phyloP scores from a whole-genome alignment of 2,888 invertebrate genomes.

The Alsophila aescularia region DNA sequence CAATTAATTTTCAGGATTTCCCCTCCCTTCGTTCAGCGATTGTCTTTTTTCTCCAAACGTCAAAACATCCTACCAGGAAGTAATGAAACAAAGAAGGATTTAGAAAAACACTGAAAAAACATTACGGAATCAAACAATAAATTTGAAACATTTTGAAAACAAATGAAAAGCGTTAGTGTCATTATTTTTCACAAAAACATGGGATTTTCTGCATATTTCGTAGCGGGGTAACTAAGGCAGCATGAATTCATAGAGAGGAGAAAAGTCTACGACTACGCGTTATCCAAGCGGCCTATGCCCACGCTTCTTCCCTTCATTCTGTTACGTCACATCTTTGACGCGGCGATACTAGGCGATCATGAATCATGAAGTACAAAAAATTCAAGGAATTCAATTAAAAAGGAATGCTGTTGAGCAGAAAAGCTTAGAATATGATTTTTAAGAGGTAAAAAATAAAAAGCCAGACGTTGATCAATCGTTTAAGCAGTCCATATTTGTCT shows the following conservation, averaged over 20 bases:
- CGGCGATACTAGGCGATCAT: conserved; percentile 53
- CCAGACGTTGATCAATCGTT: no score
- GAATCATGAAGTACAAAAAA: conserved; percentile 13
- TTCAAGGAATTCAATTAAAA: not conserved
- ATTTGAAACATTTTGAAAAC: conserved; percentile 23
- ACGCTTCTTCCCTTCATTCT: conserved; percentile 21
- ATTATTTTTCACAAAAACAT: conserved; percentile 68
- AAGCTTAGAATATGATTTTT: not conserved
- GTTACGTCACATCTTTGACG: conserved; percentile 55
- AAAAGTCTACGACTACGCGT: conserved; percentile 8
- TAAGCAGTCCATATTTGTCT: no score
- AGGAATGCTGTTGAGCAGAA: not conserved
- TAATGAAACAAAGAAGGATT: conserved; percentile 32
- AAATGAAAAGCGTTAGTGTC: conserved; percentile 35
- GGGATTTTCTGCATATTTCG: conserved; percentile 80
- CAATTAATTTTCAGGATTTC: not conserved
- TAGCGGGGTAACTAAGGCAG: conserved; percentile 54
- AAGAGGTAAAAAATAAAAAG: no score
- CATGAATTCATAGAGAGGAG: conserved; percentile 42
- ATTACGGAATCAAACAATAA: not conserved
- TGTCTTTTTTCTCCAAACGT: conserved; percentile 32
- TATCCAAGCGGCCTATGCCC: not conserved
- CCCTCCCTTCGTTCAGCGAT: not conserved
- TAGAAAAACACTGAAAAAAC: not conserved
- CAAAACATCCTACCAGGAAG: conserved; percentile 39